phyloP scores from a whole-genome alignment of 2,113 vertebrate genomes.

The Oxyura jamaicensis region DNA sequence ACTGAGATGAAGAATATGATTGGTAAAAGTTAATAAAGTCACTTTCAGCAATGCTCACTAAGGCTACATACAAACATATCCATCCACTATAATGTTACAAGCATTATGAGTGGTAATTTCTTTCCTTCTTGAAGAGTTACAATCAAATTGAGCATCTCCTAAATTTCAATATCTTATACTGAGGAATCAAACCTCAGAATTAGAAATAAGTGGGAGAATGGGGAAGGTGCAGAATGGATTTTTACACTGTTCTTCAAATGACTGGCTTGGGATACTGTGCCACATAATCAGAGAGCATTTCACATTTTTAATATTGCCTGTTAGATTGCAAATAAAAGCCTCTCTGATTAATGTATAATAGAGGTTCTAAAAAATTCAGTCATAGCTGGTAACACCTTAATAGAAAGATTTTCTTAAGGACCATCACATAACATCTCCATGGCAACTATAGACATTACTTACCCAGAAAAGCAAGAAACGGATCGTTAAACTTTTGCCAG shows the following conservation, averaged over 20 bases:
- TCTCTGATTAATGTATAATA: background rate
- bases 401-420: conserved; percentile 8
- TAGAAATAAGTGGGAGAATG: background rate
- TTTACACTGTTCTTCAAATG: background rate
- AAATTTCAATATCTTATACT: background rate
- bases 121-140: background rate
- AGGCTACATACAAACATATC: background rate
- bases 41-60: background rate
- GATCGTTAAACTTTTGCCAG: background rate
- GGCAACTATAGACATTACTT: background rate
- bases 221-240: background rate
- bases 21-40: background rate
- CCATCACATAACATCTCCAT: background rate
- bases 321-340: background rate
- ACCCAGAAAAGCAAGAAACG: background rate
- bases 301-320: background rate
- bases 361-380: background rate
- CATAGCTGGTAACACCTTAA: background rate
- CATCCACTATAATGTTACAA: background rate
- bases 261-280: background rate
- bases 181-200: background rate
- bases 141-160: background rate
- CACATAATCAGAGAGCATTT: background rate
- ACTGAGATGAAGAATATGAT: background rate
- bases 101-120: background rate